Evolutionary conservation across 1,140 invertebrate genomes (phyloP).

Genomic region (Lethocerus indicus): DNA sequence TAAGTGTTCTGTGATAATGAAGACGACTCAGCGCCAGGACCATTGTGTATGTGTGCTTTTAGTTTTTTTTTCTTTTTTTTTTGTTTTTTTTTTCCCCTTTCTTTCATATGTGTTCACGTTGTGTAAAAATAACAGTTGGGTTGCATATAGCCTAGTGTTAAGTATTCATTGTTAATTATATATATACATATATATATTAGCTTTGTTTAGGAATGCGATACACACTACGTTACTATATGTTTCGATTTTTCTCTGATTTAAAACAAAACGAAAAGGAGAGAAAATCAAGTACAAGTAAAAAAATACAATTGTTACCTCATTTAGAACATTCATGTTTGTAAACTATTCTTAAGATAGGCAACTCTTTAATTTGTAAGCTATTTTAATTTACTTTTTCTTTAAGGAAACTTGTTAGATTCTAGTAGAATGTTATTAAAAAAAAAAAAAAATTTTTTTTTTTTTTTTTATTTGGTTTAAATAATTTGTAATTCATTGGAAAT

Average conservation of each 20-base stretch:
- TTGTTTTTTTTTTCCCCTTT: too few species aligned
- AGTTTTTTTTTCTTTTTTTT: too few species aligned
- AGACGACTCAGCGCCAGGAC: too few species aligned
- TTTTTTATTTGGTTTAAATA: not conserved
- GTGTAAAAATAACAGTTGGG: slow-evolving; percentile 9
- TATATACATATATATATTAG: slow-evolving; percentile 4
- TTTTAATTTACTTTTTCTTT: not conserved
- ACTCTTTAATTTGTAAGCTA: slow-evolving; percentile 1
- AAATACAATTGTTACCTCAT: slow-evolving; percentile 15
- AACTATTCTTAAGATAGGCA: not conserved
- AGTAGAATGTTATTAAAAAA: slow-evolving; percentile 3
- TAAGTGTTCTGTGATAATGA: slow-evolving; percentile 16
- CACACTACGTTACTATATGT: slow-evolving; percentile 1
- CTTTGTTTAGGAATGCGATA: slow-evolving; percentile 15
- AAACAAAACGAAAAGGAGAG: slow-evolving; percentile 3
- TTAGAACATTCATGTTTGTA: slow-evolving; percentile 15
- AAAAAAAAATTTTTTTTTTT: slow-evolving; percentile 6
- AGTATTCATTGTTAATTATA: slow-evolving; percentile 6
- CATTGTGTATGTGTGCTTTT: slow-evolving; percentile 12
- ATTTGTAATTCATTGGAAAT: not conserved
- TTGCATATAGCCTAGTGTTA: slow-evolving; percentile 11
- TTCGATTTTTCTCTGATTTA: slow-evolving; percentile 3
- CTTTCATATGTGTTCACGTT: slow-evolving; percentile 12
- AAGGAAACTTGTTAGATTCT: slow-evolving; percentile 1
- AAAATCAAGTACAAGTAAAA: slow-evolving; percentile 8